These are phyloP conservation scores for Pachypeltis micranthus DNA, from an alignment of 1,140 invertebrate species.

Conservation along the genomic window DNA sequence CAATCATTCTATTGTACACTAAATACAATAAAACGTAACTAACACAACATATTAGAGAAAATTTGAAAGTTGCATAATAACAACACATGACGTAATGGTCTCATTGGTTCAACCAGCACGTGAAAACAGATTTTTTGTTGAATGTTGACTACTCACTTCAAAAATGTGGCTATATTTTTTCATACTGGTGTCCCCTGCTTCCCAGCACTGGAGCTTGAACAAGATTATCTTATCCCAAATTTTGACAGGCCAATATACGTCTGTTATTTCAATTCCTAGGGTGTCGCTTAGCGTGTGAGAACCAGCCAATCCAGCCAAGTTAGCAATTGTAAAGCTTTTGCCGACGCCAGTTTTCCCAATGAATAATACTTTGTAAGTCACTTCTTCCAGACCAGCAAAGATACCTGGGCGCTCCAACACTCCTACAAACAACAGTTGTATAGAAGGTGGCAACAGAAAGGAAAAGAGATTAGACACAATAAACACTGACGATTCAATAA, in stretches of 20 bases:
- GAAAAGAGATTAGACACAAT: too few relatives aligned
- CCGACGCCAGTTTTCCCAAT: constrained; percentile 44
- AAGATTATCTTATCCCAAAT: constrained; percentile 43
- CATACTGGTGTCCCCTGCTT: constrained; percentile 42
- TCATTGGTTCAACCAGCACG: background rate
- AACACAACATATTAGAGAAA: background rate
- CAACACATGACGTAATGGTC: background rate
- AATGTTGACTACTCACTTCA: constrained; percentile 35
- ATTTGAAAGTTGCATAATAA: background rate
- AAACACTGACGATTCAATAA: too few relatives aligned
- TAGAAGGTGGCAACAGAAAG: too few relatives aligned
- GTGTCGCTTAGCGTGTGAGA: constrained; percentile 39
- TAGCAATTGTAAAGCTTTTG: constrained; percentile 42
- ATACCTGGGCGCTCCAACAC: constrained; percentile 42
- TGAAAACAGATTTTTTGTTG: background rate
- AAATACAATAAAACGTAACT: background rate
- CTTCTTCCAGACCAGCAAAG: constrained; percentile 40
- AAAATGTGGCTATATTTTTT: constrained; percentile 48
- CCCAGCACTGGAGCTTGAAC: constrained; percentile 48
- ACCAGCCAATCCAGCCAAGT: constrained; percentile 37
- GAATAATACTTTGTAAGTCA: constrained; percentile 46
- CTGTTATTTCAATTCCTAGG: constrained; percentile 43
- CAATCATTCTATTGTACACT: background rate
- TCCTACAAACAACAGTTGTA: constrained; percentile 32
- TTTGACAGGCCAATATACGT: constrained; percentile 47